These are phyloP conservation scores for Rhinatrema bivittatum DNA, from an alignment of 2,797 vertebrate genomes.

Conservation along the genomic window DNA sequence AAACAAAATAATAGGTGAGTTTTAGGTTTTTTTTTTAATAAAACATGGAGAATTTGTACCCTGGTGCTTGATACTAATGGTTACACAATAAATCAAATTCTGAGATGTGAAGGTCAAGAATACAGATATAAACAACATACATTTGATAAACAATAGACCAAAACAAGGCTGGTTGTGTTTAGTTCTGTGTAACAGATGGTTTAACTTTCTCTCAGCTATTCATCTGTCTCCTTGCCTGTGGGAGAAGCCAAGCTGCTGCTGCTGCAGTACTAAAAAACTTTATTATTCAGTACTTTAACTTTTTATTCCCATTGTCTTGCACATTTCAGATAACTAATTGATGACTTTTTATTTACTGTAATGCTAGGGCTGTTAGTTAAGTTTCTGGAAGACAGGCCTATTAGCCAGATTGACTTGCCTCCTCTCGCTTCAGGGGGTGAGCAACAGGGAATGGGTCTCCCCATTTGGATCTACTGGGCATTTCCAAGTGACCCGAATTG, in stretches of 20 bases:
- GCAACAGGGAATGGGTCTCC: no score
- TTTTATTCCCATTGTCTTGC: constrained; percentile 6
- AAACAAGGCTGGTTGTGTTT: constrained; percentile 20
- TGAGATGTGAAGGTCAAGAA: constrained; percentile 25
- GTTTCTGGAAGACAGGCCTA: no score
- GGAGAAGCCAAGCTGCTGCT: background rate
- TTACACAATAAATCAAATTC: constrained; percentile 27
- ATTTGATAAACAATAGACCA: constrained; percentile 31
- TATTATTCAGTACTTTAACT: constrained; percentile 17
- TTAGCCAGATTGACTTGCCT: no score
- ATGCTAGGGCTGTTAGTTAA: no score
- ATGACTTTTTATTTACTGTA: no score
- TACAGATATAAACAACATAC: constrained; percentile 14
- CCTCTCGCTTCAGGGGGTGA: no score
- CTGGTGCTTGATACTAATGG: constrained; percentile 5
- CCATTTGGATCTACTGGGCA: no score
- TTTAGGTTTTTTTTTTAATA: background rate
- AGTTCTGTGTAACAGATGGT: constrained; percentile 13
- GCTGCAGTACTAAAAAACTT: constrained; percentile 7
- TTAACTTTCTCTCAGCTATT: constrained; percentile 4
- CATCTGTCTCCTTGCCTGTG: constrained; percentile 16
- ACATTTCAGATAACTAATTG: constrained; percentile 10
- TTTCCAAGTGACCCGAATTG: no score
- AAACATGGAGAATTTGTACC: constrained; percentile 28
- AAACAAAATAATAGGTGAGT: no score